Evolutionary conservation across 2,113 vertebrate genomes (phyloP).

Genomic region (Archilochus colubris): DNA sequence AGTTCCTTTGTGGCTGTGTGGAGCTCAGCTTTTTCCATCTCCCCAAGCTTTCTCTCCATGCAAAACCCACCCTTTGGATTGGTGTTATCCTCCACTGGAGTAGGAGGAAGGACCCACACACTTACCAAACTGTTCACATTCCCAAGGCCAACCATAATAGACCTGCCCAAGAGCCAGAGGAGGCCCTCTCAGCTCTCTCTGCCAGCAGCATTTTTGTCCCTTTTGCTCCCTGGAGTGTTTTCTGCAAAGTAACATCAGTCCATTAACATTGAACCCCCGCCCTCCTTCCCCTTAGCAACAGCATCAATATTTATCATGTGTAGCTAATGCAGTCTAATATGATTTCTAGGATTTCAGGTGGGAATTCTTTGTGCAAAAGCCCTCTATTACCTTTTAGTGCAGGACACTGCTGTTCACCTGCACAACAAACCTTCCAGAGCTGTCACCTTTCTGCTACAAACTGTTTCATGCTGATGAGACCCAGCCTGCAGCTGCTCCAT

Average conservation of each 20-base stretch:
- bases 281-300: conserved; percentile 6
- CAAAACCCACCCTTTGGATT: background rate
- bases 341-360: conserved; percentile 45
- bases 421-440: background rate
- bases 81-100: background rate
- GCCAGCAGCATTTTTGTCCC: background rate
- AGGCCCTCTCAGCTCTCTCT: background rate
- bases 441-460: background rate
- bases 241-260: background rate
- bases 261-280: conserved; percentile 35
- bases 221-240: background rate
- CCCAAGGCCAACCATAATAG: background rate
- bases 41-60: background rate
- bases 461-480: background rate
- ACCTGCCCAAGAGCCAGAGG: background rate
- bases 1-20: background rate
- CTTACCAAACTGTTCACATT: accelerated
- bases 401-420: background rate
- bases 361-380: conserved; percentile 30
- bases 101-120: accelerated
- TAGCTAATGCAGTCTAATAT: conserved; percentile 58
- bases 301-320: conserved; percentile 75
- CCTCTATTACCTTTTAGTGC: background rate
- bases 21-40: background rate
- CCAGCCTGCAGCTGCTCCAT: background rate